Conservation (phyloP, 1,140 invertebrate species). For the Sitophilus oryzae region DNA sequence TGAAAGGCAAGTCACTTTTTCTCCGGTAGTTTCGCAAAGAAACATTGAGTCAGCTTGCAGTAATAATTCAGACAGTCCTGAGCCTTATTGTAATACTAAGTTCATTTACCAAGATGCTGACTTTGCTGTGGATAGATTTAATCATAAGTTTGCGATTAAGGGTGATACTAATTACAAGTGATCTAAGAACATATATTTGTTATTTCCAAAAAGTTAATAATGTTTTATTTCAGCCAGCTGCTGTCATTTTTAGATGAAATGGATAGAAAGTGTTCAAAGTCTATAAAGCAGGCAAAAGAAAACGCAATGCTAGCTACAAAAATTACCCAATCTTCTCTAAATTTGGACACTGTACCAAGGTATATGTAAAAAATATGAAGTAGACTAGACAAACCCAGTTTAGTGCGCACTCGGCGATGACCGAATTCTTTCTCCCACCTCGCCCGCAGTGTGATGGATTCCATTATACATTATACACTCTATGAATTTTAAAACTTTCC, state of each 20-base stretch:
- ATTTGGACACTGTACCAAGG: slow-evolving; percentile 36
- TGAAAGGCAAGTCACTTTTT: slow-evolving; percentile 20
- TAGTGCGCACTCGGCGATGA: no score
- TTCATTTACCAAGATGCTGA: neutral
- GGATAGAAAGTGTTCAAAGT: slow-evolving; percentile 35
- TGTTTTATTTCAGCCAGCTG: slow-evolving; percentile 38
- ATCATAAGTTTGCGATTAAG: neutral
- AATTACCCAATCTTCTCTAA: slow-evolving; percentile 27
- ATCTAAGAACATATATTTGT: neutral
- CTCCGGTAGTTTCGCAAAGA: slow-evolving; percentile 17
- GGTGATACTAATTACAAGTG: neutral
- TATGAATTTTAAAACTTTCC: no score
- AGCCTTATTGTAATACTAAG: neutral
- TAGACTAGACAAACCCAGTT: no score
- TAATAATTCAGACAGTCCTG: neutral
- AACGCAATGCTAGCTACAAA: slow-evolving; percentile 25
- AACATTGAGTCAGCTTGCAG: slow-evolving; percentile 3
- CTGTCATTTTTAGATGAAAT: slow-evolving; percentile 40
- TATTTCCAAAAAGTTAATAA: no score
- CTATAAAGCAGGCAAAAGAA: slow-evolving; percentile 32
- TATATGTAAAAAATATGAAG: slow-evolving; percentile 20
- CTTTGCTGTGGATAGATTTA: neutral
- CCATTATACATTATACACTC: no score
- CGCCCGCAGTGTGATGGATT: no score
- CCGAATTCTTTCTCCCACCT: no score